Base-by-base conservation (phyloP, 2,797 vertebrate species). In the Tamandua tetradactyla region DNA sequence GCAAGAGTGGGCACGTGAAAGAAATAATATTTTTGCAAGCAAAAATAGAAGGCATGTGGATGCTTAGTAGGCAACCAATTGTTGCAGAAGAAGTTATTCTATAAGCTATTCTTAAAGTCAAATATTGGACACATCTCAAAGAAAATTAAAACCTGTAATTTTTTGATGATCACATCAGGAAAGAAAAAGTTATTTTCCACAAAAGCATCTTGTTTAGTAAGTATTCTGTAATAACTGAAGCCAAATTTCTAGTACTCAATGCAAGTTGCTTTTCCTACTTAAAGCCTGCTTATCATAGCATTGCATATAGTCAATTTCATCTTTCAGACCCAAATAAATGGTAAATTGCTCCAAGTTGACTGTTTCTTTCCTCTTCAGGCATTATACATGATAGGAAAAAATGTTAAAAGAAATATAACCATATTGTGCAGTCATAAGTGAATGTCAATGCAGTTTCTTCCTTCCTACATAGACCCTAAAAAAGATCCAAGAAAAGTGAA, bases 251-350 rank as follows among this genome's bases (percentile, higher is more conserved):
- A 57, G 13, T 44, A 85, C 84, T 93, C 44, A 49, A 90, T 72
- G 80, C 27, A 95, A 95, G 87, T 72, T 93, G 59, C 32, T 91
- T 71, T 84, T 75, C 22, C 44, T 71, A 62, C 25, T 83, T 75
- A 84, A 89, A 79, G 0, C 30, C 96, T 94, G 42, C 30, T 79
- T 94, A 75, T 91, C 32, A 59, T 5, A 52, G 27, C 91, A 40
- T 80, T 55, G 6, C 62, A 75, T 81, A 62, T 57, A 84, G 42
- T 23, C 23, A 90, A 66, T 83, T 87, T 94, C 35, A 59, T 76
- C 75, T 86, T 92, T 89, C 61, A 78, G 57, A 81, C 49, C 4
- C 49, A 83, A 87, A 71, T 42, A 76, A 89, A 91, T 80, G 32
- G 64, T 32, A 68, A 80, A 71, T 11, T 47, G 71, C 3, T 30